Conservation (phyloP, 1,140 invertebrate genomes). For the Drosophila sulfurigaster region DNA sequence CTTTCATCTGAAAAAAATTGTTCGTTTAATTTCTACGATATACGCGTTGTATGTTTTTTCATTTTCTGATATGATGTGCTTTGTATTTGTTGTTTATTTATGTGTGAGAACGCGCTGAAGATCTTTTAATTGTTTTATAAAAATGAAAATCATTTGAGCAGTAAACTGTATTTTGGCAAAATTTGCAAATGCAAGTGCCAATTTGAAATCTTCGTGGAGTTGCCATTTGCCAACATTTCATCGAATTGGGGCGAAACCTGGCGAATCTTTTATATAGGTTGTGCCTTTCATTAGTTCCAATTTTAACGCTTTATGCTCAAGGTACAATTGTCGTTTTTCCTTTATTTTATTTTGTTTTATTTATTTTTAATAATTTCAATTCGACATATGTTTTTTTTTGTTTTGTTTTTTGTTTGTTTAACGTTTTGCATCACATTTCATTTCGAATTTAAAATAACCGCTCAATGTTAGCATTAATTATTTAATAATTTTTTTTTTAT, state of each 20-base stretch:
- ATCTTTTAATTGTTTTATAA: neutral
- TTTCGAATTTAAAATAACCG: slow-evolving; percentile 69
- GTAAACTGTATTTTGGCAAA: slow-evolving; percentile 80
- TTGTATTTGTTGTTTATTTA: slow-evolving; percentile 47
- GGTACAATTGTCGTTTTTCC: slow-evolving; percentile 71
- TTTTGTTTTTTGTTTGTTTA: slow-evolving; percentile 43
- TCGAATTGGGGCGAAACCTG: slow-evolving; percentile 71
- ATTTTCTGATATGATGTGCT: slow-evolving; percentile 57
- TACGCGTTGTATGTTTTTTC: slow-evolving; percentile 33
- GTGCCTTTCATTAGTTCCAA: slow-evolving; percentile 64
- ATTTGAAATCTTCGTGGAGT: slow-evolving; percentile 51
- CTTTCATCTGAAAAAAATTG: slow-evolving; percentile 15
- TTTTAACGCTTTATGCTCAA: slow-evolving; percentile 72
- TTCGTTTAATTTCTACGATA: slow-evolving; percentile 31
- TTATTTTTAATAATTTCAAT: slow-evolving; percentile 58
- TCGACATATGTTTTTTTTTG: slow-evolving; percentile 62
- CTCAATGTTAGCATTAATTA: slow-evolving; percentile 58
- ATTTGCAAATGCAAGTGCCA: slow-evolving; percentile 73
- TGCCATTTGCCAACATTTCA: slow-evolving; percentile 34
- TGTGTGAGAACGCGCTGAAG: slow-evolving; percentile 36
- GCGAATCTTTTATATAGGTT: slow-evolving; percentile 48
- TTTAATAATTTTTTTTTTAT: slow-evolving; percentile 57
- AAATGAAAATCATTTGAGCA: slow-evolving; percentile 47
- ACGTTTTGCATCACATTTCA: slow-evolving; percentile 72
- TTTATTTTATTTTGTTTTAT: slow-evolving; percentile 44